Evolutionary conservation across 2,797 vertebrate genomes (phyloP), one percentile per base, ranked within the genome.

Genomic region (Gastrophryne carolinensis): DNA sequence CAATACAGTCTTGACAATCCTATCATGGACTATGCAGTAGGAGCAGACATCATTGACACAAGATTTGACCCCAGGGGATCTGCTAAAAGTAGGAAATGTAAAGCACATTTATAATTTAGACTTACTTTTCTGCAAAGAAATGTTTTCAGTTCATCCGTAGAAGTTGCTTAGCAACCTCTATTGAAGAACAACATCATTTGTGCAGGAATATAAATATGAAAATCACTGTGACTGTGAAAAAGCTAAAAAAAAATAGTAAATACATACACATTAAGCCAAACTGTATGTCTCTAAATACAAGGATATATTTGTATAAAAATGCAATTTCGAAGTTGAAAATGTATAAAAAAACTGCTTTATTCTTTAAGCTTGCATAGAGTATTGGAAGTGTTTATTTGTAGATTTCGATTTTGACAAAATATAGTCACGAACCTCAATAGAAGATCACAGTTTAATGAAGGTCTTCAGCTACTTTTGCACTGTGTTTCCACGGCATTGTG

Each of bases 21-120:
- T 2, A 13, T 63, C 37, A 44, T 72, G 68, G 56, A 62, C 44
- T 68, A 62, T 75, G 27, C 56, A 68, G 58, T 53, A 60, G 54
- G 17, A 69, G 35, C 44, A 68, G 53, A 67, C 64, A 67, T 57
- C 52, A 60, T 32, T 74, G 72, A 58, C 72, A 66, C 53, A 68
- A 67, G 73, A 50, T 49, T 44, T 75, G 63, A 61, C 73, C 64
- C 44, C 73, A 68, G 44, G 44, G 64, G 24, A 75, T 41, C 44
- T 60, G 64, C 56, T 75, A 61, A 30, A 39, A 69, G 57, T 32
- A 57, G 73, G 30, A 75, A 75, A 75, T 75, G 73, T 53, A 68
- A 75, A 69, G 54, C 37, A 41, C 54, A 75, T 75, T 67, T 67
- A 68, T 75, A 75, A 75, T 75, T 75, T 75, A 75, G 53, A 75